Percentiles rank a stretch among this genome's conserved stretches.
Evolutionary conservation across 1,140 invertebrate species (phyloP).

Genomic region (Bombus pascuorum): DNA sequence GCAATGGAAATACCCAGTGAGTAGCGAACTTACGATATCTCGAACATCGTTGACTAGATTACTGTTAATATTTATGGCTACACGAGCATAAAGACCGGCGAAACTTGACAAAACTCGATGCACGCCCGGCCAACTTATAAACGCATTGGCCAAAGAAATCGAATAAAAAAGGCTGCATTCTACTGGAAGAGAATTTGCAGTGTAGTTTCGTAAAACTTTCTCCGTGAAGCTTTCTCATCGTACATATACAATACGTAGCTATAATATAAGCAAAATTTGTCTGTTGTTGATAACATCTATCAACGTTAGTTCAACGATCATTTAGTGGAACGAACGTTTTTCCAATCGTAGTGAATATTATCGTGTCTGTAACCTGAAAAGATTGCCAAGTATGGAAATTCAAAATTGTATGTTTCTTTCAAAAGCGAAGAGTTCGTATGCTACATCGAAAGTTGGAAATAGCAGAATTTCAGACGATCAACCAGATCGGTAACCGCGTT

Average conservation of each 20-base stretch:
- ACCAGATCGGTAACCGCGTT: neutral
- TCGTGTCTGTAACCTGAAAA: too few relatives aligned
- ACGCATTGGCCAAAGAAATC: neutral
- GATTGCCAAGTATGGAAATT: too few relatives aligned
- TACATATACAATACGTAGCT: neutral
- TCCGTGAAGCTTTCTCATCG: neutral
- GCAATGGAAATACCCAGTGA: neutral
- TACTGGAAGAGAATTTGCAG: neutral
- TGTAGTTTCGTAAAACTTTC: neutral
- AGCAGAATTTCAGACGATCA: too few relatives aligned
- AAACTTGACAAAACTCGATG: neutral
- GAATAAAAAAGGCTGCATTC: neutral
- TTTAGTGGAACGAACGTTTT: neutral
- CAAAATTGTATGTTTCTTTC: too few relatives aligned
- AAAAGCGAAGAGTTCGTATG: too few relatives aligned
- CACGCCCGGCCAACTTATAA: neutral
- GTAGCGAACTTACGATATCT: neutral
- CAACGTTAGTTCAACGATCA: neutral
- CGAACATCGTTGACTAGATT: neutral
- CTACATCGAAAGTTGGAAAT: too few relatives aligned
- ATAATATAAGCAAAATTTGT: too few relatives aligned
- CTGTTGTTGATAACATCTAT: neutral
- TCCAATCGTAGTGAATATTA: too few relatives aligned
- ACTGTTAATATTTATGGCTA: constrained; percentile 36
- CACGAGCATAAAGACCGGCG: too few relatives aligned